A percentile compares a stretch with the other conserved stretches of the same genome.
Conservation (phyloP, 2,113 vertebrate species). For the Taurulus bubalis region DNA sequence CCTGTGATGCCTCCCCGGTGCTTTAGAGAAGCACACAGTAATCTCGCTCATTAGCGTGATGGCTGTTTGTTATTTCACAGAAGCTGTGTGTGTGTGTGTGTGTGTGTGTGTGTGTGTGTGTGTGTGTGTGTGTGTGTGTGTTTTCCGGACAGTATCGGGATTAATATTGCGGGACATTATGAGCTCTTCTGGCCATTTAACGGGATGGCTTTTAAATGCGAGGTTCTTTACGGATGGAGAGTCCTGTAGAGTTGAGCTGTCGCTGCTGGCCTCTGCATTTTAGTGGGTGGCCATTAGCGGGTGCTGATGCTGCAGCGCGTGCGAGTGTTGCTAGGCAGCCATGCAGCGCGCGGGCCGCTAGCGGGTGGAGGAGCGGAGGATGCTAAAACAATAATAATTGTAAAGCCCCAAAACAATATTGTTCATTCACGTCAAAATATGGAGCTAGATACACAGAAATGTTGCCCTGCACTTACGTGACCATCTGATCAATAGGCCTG, state of each 20-base stretch:
- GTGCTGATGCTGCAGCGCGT: conserved; percentile 80
- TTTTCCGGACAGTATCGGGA: too few relatives aligned
- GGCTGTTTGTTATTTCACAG: not conserved
- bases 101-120: not conserved
- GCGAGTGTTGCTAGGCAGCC: conserved; percentile 84
- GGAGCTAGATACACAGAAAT: not conserved
- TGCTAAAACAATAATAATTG: not conserved
- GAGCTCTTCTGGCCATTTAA: too few relatives aligned
- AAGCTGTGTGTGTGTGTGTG: too few relatives aligned
- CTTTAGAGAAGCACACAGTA: not conserved
- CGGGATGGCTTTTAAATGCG: not conserved
- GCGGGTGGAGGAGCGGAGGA: conserved; percentile 14
- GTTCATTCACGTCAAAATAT: not conserved
- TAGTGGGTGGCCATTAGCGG: conserved; percentile 65
- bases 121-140: not conserved
- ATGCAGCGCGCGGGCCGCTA: conserved; percentile 37
- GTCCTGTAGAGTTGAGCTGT: not conserved
- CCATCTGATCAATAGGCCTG: not conserved
- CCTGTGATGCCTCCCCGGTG: conserved; percentile 6
- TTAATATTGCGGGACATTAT: not conserved
- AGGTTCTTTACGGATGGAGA: not conserved
- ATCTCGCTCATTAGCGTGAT: not conserved
- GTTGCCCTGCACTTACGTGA: not conserved
- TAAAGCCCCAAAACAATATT: not conserved
- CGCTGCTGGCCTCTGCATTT: conserved; percentile 47